Evolutionary conservation across 2,797 vertebrate species (phyloP).

Genomic region (Protonibea diacanthus): DNA sequence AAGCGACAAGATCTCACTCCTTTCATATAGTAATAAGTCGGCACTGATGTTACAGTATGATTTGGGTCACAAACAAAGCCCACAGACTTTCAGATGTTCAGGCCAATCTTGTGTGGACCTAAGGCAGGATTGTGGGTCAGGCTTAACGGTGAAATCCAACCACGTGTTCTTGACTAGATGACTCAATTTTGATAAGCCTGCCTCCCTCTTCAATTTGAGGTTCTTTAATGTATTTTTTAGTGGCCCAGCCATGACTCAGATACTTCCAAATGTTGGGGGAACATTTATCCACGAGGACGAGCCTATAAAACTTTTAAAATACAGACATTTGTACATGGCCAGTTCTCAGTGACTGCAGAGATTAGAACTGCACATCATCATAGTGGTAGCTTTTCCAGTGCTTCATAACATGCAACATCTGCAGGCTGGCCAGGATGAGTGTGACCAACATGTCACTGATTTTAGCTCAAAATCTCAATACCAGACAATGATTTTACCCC

Average conservation of each 20-base stretch:
- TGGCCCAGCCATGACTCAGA: not conserved
- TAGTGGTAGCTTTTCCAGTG: not conserved
- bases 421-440: not conserved
- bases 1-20: slow-evolving; percentile 7
- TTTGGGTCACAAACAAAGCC: slow-evolving; percentile 12
- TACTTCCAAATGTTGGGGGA: slow-evolving; percentile 1
- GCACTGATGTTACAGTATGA: slow-evolving; percentile 9
- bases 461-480: not conserved
- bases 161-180: not conserved
- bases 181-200: not conserved
- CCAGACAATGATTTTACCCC: not conserved
- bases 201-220: not conserved
- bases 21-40: slow-evolving; percentile 18
- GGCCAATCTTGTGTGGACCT: slow-evolving; percentile 19
- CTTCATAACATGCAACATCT: not conserved
- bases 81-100: slow-evolving; percentile 19
- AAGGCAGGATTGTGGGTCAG: slow-evolving; percentile 18
- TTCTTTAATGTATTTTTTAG: slow-evolving; percentile 39
- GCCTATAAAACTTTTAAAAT: slow-evolving; percentile 15
- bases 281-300: not conserved
- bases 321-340: not conserved
- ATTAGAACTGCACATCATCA: not conserved
- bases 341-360: not conserved
- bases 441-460: not conserved
- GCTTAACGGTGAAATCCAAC: slow-evolving; percentile 6